Conservation (phyloP, 1,140 invertebrate genomes). For the Apis florea region DNA sequence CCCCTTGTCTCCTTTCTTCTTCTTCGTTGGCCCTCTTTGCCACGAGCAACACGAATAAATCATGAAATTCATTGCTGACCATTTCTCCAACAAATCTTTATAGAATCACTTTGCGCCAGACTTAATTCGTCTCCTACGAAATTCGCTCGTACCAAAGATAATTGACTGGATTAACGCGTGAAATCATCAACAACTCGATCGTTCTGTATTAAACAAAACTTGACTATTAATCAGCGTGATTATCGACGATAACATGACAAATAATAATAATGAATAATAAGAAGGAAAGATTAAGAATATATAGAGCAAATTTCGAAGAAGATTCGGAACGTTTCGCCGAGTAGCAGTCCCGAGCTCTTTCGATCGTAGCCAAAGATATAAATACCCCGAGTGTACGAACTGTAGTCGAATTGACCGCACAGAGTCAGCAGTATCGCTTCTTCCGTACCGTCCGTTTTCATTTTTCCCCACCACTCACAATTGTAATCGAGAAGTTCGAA, state of each 20-base stretch:
- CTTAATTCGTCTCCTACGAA: not conserved
- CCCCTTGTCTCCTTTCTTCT: not conserved
- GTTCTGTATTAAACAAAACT: not conserved
- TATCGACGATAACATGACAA: not conserved
- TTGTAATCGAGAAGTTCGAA: no score
- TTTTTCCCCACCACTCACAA: no score
- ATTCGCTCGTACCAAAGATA: not conserved
- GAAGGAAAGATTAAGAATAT: no score
- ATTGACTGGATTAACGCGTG: not conserved
- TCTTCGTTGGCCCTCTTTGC: not conserved
- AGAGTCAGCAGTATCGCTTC: not conserved
- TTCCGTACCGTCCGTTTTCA: not conserved
- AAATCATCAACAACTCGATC: not conserved
- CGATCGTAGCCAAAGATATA: slow-evolving; percentile 39
- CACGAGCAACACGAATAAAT: slow-evolving; percentile 71
- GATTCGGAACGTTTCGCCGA: not conserved
- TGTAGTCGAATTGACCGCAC: slow-evolving; percentile 7
- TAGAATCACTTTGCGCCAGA: not conserved
- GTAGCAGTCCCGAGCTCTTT: not conserved
- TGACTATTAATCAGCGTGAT: not conserved
- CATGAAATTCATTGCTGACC: slow-evolving; percentile 74
- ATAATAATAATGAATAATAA: not conserved
- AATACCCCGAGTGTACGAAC: slow-evolving; percentile 15
- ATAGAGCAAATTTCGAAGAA: not conserved
- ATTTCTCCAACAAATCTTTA: slow-evolving; percentile 16